Evolutionary conservation across 1,140 invertebrate genomes (phyloP).

Genomic region (Lordiphosa stackelbergi): DNA sequence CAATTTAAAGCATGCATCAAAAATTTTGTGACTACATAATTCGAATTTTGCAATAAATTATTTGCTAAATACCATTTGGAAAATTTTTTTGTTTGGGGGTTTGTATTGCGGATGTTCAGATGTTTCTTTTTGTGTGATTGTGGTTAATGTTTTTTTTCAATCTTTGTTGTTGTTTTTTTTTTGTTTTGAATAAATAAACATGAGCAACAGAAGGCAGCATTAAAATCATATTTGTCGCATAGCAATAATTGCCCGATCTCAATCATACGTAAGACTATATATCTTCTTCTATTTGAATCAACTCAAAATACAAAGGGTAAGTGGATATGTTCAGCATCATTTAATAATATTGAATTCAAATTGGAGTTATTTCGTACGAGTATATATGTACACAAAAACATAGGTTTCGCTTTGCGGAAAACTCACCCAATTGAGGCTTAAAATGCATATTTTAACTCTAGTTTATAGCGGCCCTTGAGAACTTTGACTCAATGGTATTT

Average conservation of each 20-base stretch:
- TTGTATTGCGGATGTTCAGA: slow-evolving; percentile 1
- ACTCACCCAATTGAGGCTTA: slow-evolving; percentile 72
- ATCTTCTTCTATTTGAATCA: too few relatives aligned
- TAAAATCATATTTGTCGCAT: slow-evolving; percentile 10
- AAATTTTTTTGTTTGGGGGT: slow-evolving; percentile 13
- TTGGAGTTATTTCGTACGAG: slow-evolving; percentile 13
- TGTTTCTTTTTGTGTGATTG: slow-evolving; percentile 4
- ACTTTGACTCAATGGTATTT: slow-evolving; percentile 68
- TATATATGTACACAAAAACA: slow-evolving; percentile 58
- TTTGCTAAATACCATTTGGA: slow-evolving; percentile 36
- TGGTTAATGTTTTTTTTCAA: too few relatives aligned
- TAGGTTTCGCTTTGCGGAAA: slow-evolving; percentile 34
- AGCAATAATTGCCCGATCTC: too few relatives aligned
- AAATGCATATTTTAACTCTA: slow-evolving; percentile 66
- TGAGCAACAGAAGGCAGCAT: slow-evolving; percentile 27
- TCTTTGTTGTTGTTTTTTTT: neutral
- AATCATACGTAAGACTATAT: too few relatives aligned
- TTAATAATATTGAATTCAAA: slow-evolving; percentile 18
- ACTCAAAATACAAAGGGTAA: too few relatives aligned
- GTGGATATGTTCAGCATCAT: too few relatives aligned
- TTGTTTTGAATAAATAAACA: slow-evolving; percentile 7
- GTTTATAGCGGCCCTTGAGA: slow-evolving; percentile 67
- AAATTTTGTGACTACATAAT: slow-evolving; percentile 31
- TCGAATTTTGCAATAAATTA: slow-evolving; percentile 34
- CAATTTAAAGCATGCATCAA: slow-evolving; percentile 59